A percentile compares a stretch with the other conserved stretches of the same genome.
phyloP scores from a whole-genome alignment of 1,140 invertebrate genomes.

The Sarcophaga bullata region DNA sequence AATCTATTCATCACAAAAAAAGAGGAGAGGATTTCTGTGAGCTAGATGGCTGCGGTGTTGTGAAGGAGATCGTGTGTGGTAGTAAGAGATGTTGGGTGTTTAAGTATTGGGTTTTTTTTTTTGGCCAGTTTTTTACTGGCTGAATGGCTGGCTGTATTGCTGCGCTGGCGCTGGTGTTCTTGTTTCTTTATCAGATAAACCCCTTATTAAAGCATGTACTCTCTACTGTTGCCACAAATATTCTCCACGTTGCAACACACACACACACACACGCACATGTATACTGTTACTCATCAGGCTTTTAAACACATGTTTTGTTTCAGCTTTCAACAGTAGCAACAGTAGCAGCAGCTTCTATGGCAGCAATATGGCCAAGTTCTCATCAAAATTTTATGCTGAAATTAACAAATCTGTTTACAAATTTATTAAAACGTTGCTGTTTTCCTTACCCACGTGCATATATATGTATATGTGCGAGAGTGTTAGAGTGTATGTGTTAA shows the following conservation, averaged over 20 bases:
- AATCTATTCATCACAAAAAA: too few relatives aligned
- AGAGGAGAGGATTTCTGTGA: too few relatives aligned
- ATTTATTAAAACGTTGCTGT: slow-evolving; percentile 62
- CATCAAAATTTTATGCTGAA: slow-evolving; percentile 66
- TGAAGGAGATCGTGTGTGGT: too few relatives aligned
- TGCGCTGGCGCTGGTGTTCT: too few relatives aligned
- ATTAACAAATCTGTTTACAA: slow-evolving; percentile 67
- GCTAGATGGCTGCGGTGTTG: too few relatives aligned
- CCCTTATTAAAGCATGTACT: background rate
- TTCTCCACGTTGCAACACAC: background rate
- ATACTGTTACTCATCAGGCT: too few relatives aligned
- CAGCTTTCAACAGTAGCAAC: background rate
- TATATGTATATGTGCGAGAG: background rate
- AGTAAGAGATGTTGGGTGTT: too few relatives aligned
- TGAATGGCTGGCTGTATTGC: too few relatives aligned
- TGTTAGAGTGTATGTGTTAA: background rate
- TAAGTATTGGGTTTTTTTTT: too few relatives aligned
- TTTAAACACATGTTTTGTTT: background rate
- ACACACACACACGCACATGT: slow-evolving; percentile 33
- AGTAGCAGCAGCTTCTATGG: background rate
- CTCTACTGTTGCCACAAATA: background rate
- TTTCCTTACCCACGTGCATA: background rate
- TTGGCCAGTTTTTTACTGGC: too few relatives aligned
- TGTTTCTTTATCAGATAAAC: background rate
- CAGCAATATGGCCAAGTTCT: slow-evolving; percentile 63